Evolutionary conservation across 2,888 invertebrate genomes (phyloP).

Genomic region (Microchrysa polita): DNA sequence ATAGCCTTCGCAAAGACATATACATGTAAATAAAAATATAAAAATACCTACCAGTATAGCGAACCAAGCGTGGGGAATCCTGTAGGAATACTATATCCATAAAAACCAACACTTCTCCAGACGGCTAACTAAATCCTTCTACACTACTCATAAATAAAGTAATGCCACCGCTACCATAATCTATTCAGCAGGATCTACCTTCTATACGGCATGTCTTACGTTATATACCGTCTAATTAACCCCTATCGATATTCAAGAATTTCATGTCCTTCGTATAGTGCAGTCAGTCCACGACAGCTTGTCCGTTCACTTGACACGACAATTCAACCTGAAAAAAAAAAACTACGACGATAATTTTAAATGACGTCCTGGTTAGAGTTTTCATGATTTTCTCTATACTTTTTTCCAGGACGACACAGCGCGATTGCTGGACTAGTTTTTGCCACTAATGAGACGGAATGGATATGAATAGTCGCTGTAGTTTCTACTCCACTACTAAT

Average conservation of each 20-base stretch:
- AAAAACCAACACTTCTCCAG: no score
- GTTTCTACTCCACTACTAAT: no score
- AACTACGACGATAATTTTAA: slow-evolving; percentile 2
- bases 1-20: no score
- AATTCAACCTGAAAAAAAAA: neutral
- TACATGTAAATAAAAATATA: no score
- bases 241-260: slow-evolving; percentile 54
- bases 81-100: no score
- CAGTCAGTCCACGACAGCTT: neutral
- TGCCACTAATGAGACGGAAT: slow-evolving; percentile 21
- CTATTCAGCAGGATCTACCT: neutral
- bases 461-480: no score
- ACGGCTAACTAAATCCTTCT: no score
- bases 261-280: slow-evolving; percentile 49
- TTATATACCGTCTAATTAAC: slow-evolving; percentile 52
- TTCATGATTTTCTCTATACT: slow-evolving; percentile 34
- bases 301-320: neutral
- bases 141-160: no score
- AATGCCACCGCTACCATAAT: no score
- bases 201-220: slow-evolving; percentile 12
- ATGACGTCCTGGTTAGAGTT: slow-evolving; percentile 26
- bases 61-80: no score
- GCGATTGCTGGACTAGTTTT: slow-evolving; percentile 14
- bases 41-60: no score
- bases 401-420: neutral